phyloP scores from a whole-genome alignment of 2,888 invertebrate species.

The Acholoe squamosa region DNA sequence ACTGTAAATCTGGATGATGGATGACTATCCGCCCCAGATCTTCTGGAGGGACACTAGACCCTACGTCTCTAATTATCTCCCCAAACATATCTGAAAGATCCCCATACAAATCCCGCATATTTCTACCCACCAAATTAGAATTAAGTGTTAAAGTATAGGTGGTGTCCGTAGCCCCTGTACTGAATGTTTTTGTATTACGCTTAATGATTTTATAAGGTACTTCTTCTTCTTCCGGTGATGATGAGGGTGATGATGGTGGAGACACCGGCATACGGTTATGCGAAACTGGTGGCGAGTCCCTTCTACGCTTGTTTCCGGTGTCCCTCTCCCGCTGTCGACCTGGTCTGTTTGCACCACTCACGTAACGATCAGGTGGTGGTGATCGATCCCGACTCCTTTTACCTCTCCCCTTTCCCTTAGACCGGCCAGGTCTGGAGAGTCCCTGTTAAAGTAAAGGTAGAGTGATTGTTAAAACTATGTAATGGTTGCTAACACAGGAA shows the following conservation, averaged over 20 bases:
- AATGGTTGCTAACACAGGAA: too few relatives aligned
- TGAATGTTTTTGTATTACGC: neutral
- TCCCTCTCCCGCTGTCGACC: neutral
- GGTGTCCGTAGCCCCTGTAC: neutral
- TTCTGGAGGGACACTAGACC: neutral
- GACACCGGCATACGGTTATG: neutral
- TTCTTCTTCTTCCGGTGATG: neutral
- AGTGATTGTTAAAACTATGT: too few relatives aligned
- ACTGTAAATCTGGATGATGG: neutral
- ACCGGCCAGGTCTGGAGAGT: neutral
- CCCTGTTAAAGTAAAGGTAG: too few relatives aligned
- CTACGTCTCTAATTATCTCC: too few relatives aligned
- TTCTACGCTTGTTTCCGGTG: neutral
- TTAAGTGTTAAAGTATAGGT: neutral
- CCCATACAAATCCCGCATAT: neutral
- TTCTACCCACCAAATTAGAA: neutral
- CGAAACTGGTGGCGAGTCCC: neutral
- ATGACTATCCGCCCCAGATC: neutral
- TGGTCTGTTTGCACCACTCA: neutral
- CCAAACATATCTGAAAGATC: too few relatives aligned
- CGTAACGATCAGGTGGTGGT: neutral
- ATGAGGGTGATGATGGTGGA: neutral
- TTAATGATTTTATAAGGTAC: neutral
- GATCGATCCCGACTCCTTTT: neutral
- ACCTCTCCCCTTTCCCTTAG: neutral